Evolutionary conservation across 2,113 vertebrate genomes (phyloP), one percentile per base, ranked within the genome.

Genomic region (Silurus asotus): DNA sequence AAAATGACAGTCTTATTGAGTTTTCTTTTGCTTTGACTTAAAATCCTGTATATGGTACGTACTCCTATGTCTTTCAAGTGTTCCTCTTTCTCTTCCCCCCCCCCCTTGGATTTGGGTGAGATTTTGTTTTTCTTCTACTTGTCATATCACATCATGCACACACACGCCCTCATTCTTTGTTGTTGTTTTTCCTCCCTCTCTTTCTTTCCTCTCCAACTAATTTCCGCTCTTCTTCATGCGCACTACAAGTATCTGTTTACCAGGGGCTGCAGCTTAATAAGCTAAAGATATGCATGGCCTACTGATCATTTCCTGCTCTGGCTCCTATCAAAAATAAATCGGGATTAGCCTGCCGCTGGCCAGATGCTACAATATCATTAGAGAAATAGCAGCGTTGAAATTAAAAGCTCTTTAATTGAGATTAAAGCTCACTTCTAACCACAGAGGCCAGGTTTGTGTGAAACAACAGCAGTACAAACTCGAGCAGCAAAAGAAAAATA

Each of bases 251-350:
- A 84, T 87, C 88, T 88, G 79, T 88, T 87, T 89, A 77, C 80
- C 58, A 55, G 59, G 69, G 45, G 83, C 45, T 76, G 78, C 75
- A 48, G 84, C 58, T 37, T 90, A 87, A 89, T 83, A 88, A 87
- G 84, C 84, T 87, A 56, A 84, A 87, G 88, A 90, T 87, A 87
- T 89, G 88, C 81, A 81, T 62, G 70, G 76, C 69, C 88, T 74
- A 82, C 76, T 77, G 69, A 87, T 88, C 67, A 86, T 87, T 88
- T 89, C 88, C 89, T 90, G 86, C 53, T 78, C 48, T 48, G 37
- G 64, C 86, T 87, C 86, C 67, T 87, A 84, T 86, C 80, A 17
- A 58, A 79, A 89, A 87, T 87, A 80, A 84, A 83, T 89, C 84
- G 81, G 83, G 70, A 79, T 86, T 82, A 85, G 75, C 67, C 55